Percentiles rank a stretch among this genome's conserved stretches.
Conservation (phyloP, 2,113 vertebrate genomes). For the Crotalus tigris region DNA sequence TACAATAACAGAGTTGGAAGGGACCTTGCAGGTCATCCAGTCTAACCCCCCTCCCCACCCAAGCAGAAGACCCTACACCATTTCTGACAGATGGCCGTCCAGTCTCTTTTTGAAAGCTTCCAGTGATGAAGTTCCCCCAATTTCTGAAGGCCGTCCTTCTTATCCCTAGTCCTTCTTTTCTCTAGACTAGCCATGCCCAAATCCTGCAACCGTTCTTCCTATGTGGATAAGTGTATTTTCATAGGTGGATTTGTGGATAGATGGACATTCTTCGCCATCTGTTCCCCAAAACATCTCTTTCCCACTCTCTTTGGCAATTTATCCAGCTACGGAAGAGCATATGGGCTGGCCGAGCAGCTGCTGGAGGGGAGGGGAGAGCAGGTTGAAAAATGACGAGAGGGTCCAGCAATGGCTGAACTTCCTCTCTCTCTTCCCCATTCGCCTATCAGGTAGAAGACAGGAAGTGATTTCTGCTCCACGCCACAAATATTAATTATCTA, state of each 20-base stretch:
- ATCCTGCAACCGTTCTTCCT: neutral
- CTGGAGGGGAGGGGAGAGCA: rapidly evolving
- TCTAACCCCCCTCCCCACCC: no score
- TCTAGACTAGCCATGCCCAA: neutral
- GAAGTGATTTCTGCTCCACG: conserved; percentile 68
- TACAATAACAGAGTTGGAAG: no score
- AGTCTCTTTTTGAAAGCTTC: no score
- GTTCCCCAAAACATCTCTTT: neutral
- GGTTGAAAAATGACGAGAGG: neutral
- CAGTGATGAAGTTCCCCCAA: no score
- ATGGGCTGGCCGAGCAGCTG: neutral
- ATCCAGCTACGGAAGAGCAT: neutral
- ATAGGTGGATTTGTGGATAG: neutral
- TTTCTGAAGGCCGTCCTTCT: no score
- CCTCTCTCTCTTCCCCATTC: neutral
- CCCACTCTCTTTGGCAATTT: neutral
- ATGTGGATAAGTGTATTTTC: neutral
- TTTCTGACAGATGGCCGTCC: no score
- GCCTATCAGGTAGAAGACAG: conserved; percentile 60
- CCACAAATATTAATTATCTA: conserved; percentile 79
- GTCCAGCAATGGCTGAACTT: rapidly evolving
- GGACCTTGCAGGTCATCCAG: no score
- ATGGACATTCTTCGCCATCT: neutral
- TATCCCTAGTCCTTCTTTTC: neutral
- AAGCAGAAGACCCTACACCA: no score